Evolutionary conservation across 2,888 invertebrate genomes (phyloP).

Genomic region (Ceriagrion tenellum): DNA sequence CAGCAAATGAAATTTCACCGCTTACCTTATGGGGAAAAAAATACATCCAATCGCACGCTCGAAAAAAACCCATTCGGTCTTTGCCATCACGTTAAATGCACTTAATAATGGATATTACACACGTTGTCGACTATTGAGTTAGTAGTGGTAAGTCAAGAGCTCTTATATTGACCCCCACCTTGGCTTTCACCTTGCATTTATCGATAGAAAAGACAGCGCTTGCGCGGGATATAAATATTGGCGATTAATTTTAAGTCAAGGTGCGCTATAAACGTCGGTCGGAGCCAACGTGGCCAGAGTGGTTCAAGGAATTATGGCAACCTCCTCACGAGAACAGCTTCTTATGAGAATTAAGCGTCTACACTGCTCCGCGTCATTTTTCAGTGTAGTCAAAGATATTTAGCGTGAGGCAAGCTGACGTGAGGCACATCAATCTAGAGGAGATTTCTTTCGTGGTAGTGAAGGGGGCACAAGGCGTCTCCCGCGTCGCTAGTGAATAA

Average conservation of each 20-base stretch:
- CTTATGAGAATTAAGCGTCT: constrained; percentile 54
- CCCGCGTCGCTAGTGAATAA: constrained; percentile 44
- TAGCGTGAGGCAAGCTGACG: constrained; percentile 51
- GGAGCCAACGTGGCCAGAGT: constrained; percentile 7
- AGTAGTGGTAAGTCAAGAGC: neutral
- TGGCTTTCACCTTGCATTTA: neutral
- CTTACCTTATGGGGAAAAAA: no score
- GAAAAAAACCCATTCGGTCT: neutral
- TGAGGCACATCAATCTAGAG: constrained; percentile 40
- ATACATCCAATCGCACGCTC: no score
- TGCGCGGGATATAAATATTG: neutral
- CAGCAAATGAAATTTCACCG: no score
- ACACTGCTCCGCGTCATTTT: constrained; percentile 16
- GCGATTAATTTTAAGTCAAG: neutral
- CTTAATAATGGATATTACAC: neutral
- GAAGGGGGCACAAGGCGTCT: neutral
- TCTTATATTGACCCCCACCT: neutral
- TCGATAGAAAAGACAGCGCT: neutral
- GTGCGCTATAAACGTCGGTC: neutral
- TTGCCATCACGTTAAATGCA: neutral
- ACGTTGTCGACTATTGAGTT: neutral
- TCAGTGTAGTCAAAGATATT: constrained; percentile 52
- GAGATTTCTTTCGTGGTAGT: neutral
- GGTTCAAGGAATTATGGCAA: constrained; percentile 38
- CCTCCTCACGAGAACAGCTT: neutral